phyloP scores from a whole-genome alignment of 2,888 invertebrate genomes.

The Tachina lurida region DNA sequence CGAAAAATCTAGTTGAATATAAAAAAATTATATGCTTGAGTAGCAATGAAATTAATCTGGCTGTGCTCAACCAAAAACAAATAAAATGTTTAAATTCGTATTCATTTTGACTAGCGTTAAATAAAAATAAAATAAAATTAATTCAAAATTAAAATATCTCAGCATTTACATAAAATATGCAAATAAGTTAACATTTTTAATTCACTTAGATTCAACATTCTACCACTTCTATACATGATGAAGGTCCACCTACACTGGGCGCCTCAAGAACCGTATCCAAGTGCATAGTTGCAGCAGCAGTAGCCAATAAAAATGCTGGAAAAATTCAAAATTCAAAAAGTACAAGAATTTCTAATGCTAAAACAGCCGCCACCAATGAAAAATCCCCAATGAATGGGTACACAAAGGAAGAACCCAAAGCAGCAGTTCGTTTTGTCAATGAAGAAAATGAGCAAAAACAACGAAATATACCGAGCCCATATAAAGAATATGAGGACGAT shows the following conservation, averaged over 20 bases:
- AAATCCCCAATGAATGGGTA: slow-evolving; percentile 14
- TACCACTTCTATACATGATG: slow-evolving; percentile 66
- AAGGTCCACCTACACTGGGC: slow-evolving; percentile 25
- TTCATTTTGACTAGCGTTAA: too few species aligned
- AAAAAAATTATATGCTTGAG: not conserved
- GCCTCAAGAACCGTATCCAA: slow-evolving; percentile 34
- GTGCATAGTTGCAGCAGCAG: slow-evolving; percentile 37
- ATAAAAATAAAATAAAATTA: too few species aligned
- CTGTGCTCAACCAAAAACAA: too few species aligned
- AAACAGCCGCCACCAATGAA: slow-evolving; percentile 1
- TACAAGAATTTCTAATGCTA: not conserved
- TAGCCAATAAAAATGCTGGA: slow-evolving; percentile 47
- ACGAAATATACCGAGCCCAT: not conserved
- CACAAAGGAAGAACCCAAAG: not conserved
- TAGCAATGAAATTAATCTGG: too few species aligned
- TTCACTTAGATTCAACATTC: slow-evolving; percentile 48
- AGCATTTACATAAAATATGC: not conserved
- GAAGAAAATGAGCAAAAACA: slow-evolving; percentile 15
- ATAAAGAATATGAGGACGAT: slow-evolving; percentile 61
- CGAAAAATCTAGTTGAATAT: too few species aligned
- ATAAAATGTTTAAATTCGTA: too few species aligned
- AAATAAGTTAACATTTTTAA: not conserved
- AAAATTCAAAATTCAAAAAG: slow-evolving; percentile 57
- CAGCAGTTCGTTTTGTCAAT: slow-evolving; percentile 9
- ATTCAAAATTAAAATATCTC: not conserved